Base-by-base conservation (phyloP, 2,797 vertebrate genomes). In the Muscicapa striata region DNA sequence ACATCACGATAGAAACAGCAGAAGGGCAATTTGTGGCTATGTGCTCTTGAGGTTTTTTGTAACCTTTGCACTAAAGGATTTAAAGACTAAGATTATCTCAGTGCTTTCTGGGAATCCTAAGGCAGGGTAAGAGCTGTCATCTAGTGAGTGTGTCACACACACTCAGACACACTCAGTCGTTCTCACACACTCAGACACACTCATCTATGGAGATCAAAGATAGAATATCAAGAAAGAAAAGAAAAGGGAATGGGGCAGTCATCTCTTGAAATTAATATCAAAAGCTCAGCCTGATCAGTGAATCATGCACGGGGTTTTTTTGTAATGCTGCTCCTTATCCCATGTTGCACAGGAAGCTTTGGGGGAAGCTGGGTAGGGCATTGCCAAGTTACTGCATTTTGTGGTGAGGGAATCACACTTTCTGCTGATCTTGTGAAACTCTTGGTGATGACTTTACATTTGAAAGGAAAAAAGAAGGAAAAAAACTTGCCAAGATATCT, bases 1-100 rank as follows among this genome's bases (percentile, higher is more conserved):
- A 54, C 30, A 57, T 5, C 15, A 21, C 0, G 9, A 54, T 3
- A 55, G 46, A 69, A 58, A 27, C 6, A 59, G 20, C 0, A 4
- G 40, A 62, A 73, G n/a, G 24, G 20, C 22, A 48, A 23, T 46
- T 51, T 55, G 13, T 61, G 11, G 14, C n/a, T 34, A 10, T 4
- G 38, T 30, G 26, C 23, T 24, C 27, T 21, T 55, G 19, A 62
- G 36, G 30, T n/a, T 38, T 49, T 74, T 64, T 27, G 16, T 45
- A 79, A 46, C 8, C 4, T 72, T 84, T 84, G 15, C 18, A 32
- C 9, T 32, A 48, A 61, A 84, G 11, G 24, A 14, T 15, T 49
- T 58, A 29, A 76, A 45, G n/a, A 27, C 24, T 19, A 29, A 20
- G 22, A 16, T 46, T 64, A 20, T 18, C 5, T 55, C 20, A 15